Percentiles rank a stretch among this genome's conserved stretches.
Conservation (phyloP, 2,113 vertebrate species). For the Tyto alba region DNA sequence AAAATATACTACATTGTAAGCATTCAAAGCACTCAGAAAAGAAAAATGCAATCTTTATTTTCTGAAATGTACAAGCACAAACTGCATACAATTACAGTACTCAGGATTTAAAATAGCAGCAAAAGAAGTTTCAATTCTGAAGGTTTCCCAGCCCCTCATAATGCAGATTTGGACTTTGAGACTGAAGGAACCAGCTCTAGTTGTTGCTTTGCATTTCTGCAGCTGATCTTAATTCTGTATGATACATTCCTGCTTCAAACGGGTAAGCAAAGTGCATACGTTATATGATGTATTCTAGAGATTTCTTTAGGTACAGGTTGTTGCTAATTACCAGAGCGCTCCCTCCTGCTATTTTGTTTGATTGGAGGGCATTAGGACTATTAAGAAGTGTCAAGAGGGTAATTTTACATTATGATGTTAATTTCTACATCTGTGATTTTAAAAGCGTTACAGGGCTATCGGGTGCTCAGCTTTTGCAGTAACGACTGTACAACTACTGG, state of each 20-base stretch:
- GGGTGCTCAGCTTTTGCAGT: not conserved
- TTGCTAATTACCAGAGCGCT: not conserved
- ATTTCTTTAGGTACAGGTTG: not conserved
- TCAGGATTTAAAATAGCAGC: not conserved
- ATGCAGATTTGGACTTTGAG: not conserved
- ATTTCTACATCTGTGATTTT: not conserved
- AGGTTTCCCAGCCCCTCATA: not conserved
- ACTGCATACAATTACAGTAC: not conserved
- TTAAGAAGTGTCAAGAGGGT: not conserved
- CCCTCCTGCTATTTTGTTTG: not conserved
- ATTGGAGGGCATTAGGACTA: not conserved
- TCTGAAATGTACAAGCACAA: not conserved
- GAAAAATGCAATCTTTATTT: not conserved
- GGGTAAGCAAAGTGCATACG: not conserved
- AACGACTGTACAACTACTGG: not conserved
- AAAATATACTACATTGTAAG: not conserved
- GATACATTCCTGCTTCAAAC: fast-evolving
- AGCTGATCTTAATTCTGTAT: not conserved
- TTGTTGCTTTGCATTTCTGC: not conserved
- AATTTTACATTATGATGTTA: not conserved
- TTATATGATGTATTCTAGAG: not conserved
- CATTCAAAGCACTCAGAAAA: not conserved
- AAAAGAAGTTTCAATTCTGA: not conserved
- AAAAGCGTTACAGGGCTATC: fast-evolving
- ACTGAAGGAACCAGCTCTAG: not conserved